Base-by-base conservation (phyloP, 2,888 invertebrate species). In the Electrophaes corylata region DNA sequence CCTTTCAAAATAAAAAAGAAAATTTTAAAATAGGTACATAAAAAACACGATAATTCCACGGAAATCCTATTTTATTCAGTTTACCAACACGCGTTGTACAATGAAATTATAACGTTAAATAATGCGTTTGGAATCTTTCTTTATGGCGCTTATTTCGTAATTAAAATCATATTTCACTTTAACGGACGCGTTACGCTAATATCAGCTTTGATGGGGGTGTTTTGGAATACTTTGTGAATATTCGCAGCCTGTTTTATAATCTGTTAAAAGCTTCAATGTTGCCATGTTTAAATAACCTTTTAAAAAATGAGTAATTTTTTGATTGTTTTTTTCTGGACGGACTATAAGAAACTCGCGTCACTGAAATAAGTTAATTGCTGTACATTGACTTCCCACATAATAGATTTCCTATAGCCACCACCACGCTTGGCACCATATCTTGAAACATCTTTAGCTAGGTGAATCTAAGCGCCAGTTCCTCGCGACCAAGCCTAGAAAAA, bases 91-190 rank as follows among this genome's bases (percentile, higher is more conserved):
- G 26, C 6, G 10, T 1, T 10, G 10, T 10, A 29, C 10, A 29
- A 29, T 29, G 10, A 10, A 29, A 29, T 29, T 29, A 29, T 10
- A 29, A 29, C 26, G 26, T 44, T 26, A 18, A 44, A 50, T 10
- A 47, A 54, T 35, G 19, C 43, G 18, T 18, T 23, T 19, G 6
- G 11, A 33, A 47, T 48, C 33, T 41, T 41, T 23, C 3, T 16
- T 55, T 26, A 41, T n/a, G 43, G 1, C 18, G 43, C 37, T 37
- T 55, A 55, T 44, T 43, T 37, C 19, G 37, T 44, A 48, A 55
- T 55, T 55, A 48, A 29, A 55, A 37, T 1, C 41, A 44, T 47
- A 45, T 39, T 45, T 45, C 45, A 39, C 39, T 45, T 52, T 50
- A 23, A 45, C 16, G 14, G n/a, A 29, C 45, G 6, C 37, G 11